Evolutionary conservation across 1,140 invertebrate species (phyloP).

Genomic region (Parapsyche elsis): DNA sequence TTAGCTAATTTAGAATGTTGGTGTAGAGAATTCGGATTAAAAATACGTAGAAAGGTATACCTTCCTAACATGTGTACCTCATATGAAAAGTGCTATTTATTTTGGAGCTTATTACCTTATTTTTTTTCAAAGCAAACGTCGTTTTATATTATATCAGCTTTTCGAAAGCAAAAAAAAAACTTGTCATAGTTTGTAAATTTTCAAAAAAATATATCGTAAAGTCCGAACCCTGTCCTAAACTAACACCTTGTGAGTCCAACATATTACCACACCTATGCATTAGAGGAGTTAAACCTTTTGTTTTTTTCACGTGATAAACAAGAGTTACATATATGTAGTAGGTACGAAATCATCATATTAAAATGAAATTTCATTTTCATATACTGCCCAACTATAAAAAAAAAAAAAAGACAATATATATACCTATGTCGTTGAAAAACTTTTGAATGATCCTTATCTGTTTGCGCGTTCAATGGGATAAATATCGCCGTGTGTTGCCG

Average conservation of each 20-base stretch:
- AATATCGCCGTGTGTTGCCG: background rate
- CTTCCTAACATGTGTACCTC: too few species aligned
- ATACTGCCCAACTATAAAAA: background rate
- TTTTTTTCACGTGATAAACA: background rate
- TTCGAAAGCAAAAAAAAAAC: too few species aligned
- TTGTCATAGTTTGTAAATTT: too few species aligned
- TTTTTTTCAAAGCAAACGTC: too few species aligned
- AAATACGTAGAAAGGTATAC: too few species aligned
- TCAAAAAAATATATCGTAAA: too few species aligned
- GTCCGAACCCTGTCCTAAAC: background rate
- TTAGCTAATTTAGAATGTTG: too few species aligned
- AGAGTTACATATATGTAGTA: background rate
- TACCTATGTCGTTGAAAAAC: background rate
- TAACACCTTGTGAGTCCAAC: background rate
- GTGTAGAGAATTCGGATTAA: too few species aligned
- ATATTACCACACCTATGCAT: background rate
- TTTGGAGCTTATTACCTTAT: too few species aligned
- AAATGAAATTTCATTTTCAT: background rate
- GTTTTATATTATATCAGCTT: too few species aligned
- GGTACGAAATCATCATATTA: background rate
- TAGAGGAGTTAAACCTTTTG: background rate
- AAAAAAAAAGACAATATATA: conserved; percentile 16
- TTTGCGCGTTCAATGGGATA: conserved; percentile 1
- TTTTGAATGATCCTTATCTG: conserved; percentile 4
- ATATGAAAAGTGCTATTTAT: too few species aligned